Evolutionary conservation across 2,113 vertebrate species (phyloP).

Genomic region (Phrynocephalus versicolor): DNA sequence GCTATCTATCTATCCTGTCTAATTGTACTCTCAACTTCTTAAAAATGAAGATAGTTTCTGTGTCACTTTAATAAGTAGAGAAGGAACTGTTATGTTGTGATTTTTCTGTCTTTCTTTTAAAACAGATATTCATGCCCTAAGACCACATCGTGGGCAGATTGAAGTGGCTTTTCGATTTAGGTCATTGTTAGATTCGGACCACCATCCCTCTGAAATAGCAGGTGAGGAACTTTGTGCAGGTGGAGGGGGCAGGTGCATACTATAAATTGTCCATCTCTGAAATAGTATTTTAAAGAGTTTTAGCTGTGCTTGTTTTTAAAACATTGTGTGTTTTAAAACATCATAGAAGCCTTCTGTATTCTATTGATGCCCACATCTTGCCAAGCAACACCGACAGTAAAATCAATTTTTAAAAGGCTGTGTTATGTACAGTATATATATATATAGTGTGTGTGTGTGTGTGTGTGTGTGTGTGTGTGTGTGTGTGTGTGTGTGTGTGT

Average conservation of each 20-base stretch:
- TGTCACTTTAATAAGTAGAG: no score
- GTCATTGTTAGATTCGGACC: constrained; percentile 94
- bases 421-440: no score
- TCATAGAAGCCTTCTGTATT: background rate
- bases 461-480: no score
- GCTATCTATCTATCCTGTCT: background rate
- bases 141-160: constrained; percentile 91
- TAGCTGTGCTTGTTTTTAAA: background rate
- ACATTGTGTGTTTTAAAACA: no score
- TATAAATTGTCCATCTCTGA: background rate
- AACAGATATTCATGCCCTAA: constrained; percentile 90
- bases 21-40: background rate
- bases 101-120: constrained; percentile 14
- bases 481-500: no score
- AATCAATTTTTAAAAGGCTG: no score
- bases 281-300: background rate
- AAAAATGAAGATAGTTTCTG: background rate
- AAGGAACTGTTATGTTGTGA: background rate
- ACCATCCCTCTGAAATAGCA: constrained; percentile 97
- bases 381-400: no score
- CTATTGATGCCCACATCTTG: no score
- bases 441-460: no score
- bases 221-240: constrained; percentile 71
- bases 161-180: constrained; percentile 95
- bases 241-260: no score